A percentile compares a stretch with the other conserved stretches of the same genome.
Evolutionary conservation across 2,888 invertebrate genomes (phyloP).

Genomic region (Isoperla grammatica): DNA sequence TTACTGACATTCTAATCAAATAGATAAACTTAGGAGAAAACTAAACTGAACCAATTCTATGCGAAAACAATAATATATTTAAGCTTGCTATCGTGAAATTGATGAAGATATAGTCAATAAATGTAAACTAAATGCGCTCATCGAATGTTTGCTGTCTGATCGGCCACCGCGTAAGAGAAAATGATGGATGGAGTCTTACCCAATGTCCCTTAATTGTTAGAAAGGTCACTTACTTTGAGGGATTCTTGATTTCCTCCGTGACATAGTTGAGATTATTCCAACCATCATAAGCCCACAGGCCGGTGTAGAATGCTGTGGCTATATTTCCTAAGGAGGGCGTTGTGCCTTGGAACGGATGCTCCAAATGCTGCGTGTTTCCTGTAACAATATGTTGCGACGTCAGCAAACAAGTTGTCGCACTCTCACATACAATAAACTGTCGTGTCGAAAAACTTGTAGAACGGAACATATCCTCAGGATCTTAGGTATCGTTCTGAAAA

Average conservation of each 20-base stretch:
- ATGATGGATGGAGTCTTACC: slow-evolving; percentile 1
- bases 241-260: slow-evolving; percentile 97
- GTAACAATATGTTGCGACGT: slow-evolving; percentile 31
- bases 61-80: slow-evolving; percentile 1
- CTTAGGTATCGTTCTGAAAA: too few relatives aligned
- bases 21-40: neutral
- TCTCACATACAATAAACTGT: too few relatives aligned
- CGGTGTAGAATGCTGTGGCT: slow-evolving; percentile 91
- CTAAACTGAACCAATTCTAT: neutral
- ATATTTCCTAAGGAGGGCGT: slow-evolving; percentile 73
- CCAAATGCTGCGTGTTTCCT: slow-evolving; percentile 85
- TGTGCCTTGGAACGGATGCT: slow-evolving; percentile 71
- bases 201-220: slow-evolving; percentile 8
- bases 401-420: neutral
- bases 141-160: neutral
- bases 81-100: neutral
- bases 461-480: too few relatives aligned
- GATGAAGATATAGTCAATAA: neutral
- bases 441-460: too few relatives aligned
- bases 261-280: slow-evolving; percentile 99
- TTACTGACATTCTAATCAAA: neutral
- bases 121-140: too few relatives aligned
- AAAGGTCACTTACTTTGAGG: slow-evolving; percentile 64
- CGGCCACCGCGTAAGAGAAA: neutral
- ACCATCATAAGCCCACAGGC: slow-evolving; percentile 93